Evolutionary conservation across 53 echinoderm and acorn worm genomes (phyloP), one percentile per base, ranked within the genome.

Genomic region (Henricia sp.): DNA sequence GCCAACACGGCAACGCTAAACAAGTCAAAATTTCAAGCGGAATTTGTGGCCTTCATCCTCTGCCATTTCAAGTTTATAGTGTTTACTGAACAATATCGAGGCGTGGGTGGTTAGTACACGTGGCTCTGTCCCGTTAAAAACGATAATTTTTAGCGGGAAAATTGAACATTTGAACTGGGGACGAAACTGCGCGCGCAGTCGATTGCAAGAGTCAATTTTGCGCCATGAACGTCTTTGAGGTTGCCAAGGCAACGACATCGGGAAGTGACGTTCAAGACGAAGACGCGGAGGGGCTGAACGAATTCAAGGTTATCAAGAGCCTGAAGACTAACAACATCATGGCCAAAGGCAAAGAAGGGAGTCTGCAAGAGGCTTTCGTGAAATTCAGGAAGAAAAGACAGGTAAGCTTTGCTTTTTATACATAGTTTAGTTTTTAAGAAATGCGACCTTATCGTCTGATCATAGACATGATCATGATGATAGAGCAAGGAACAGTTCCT

Each of bases 381-480:
- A 44, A 84, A 29, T 84, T 84, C 85, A 84, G 32, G 72, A 84
- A 42, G 43, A 71, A 72, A 33, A 84, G 85, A 84, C 85, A 84
- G 85, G 85, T 71, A 59, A 17, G 68, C 25, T 32, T 53, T n/a
- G n/a, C n/a, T n/a, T n/a, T n/a, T n/a, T n/a, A n/a, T n/a, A n/a
- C n/a, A n/a, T n/a, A n/a, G n/a, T n/a, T n/a, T n/a, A n/a, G n/a
- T n/a, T n/a, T n/a, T n/a, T n/a, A n/a, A n/a, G n/a, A n/a, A n/a
- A n/a, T n/a, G n/a, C n/a, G n/a, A n/a, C n/a, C n/a, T n/a, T n/a
- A n/a, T n/a, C n/a, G n/a, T n/a, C n/a, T n/a, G n/a, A n/a, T n/a
- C n/a, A n/a, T n/a, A n/a, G n/a, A n/a, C n/a, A n/a, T n/a, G n/a
- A n/a, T n/a, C n/a, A n/a, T n/a, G n/a, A n/a, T n/a, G n/a, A n/a